These are phyloP conservation scores for Sphaeridia pumilis DNA, from an alignment of 2,888 invertebrate species.

Conservation along the genomic window DNA sequence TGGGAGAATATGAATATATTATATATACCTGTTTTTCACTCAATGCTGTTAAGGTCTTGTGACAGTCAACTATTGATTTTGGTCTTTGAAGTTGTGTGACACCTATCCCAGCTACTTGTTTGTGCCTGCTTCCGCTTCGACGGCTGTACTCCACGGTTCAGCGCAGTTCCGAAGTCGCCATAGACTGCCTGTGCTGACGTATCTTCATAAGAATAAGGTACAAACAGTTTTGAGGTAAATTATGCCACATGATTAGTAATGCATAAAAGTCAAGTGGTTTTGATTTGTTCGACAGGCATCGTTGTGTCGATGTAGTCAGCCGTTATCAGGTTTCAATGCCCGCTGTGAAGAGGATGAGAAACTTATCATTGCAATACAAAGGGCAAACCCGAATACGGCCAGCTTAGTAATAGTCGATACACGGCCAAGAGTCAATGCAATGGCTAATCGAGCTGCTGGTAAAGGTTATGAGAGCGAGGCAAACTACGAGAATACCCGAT, in stretches of 20 bases:
- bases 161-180: slow-evolving; percentile 91
- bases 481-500: slow-evolving; percentile 96
- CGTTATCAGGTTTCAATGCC: slow-evolving; percentile 91
- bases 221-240: no score
- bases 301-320: slow-evolving; percentile 87
- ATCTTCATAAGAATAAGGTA: slow-evolving; percentile 77
- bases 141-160: slow-evolving; percentile 76
- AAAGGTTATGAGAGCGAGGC: slow-evolving; percentile 99
- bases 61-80: no score
- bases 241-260: no score
- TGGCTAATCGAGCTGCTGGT: slow-evolving; percentile 96
- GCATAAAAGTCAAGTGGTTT: no score
- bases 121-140: slow-evolving; percentile 75
- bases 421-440: slow-evolving; percentile 95
- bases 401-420: slow-evolving; percentile 98
- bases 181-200: slow-evolving; percentile 85
- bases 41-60: no score
- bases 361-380: slow-evolving; percentile 82
- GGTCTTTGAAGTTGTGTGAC: slow-evolving; percentile 76
- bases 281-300: slow-evolving; percentile 46
- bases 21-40: no score
- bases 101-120: slow-evolving; percentile 90
- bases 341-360: slow-evolving; percentile 96
- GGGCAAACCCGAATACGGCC: slow-evolving; percentile 77
- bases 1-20: no score